phyloP scores from a whole-genome alignment of 2,888 invertebrate species.

The Stenodera caucasica region DNA sequence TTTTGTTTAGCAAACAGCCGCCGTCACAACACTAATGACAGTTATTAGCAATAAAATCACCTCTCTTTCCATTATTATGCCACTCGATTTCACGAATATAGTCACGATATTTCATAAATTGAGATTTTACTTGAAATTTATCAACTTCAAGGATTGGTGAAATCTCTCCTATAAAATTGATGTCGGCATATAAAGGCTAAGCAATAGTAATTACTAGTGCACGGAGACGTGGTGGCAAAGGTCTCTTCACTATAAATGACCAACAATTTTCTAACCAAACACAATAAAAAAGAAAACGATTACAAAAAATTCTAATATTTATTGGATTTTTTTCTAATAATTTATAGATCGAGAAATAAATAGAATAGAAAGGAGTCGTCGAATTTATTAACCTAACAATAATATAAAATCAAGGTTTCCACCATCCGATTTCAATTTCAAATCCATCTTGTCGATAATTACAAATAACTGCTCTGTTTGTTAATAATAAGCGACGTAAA shows the following conservation, averaged over 20 bases:
- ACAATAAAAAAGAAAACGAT: background rate
- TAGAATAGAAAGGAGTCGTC: background rate
- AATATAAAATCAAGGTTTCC: background rate
- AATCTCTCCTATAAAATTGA: conserved; percentile 3
- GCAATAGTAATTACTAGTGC: conserved; percentile 2
- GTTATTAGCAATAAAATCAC: conserved; percentile 40
- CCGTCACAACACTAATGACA: conserved; percentile 35
- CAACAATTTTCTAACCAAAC: background rate
- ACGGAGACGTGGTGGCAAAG: conserved; percentile 9
- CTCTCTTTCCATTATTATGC: conserved; percentile 36
- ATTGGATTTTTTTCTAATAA: background rate
- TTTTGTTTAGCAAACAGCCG: background rate
- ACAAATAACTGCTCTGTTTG: background rate
- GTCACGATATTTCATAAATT: conserved; percentile 28
- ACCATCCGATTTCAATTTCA: background rate
- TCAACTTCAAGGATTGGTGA: conserved; percentile 18
- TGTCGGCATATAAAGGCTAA: conserved; percentile 3
- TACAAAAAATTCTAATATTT: no score
- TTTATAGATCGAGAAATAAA: background rate
- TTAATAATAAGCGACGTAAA: conserved; percentile 1
- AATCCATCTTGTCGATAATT: background rate
- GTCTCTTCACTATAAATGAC: conserved; percentile 4
- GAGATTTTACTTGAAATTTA: conserved; percentile 22
- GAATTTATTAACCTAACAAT: background rate
- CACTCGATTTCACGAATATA: conserved; percentile 22